These are phyloP conservation scores for Myrmecobius fasciatus DNA, from an alignment of 2,113 vertebrate genomes.

Conservation along the genomic window DNA sequence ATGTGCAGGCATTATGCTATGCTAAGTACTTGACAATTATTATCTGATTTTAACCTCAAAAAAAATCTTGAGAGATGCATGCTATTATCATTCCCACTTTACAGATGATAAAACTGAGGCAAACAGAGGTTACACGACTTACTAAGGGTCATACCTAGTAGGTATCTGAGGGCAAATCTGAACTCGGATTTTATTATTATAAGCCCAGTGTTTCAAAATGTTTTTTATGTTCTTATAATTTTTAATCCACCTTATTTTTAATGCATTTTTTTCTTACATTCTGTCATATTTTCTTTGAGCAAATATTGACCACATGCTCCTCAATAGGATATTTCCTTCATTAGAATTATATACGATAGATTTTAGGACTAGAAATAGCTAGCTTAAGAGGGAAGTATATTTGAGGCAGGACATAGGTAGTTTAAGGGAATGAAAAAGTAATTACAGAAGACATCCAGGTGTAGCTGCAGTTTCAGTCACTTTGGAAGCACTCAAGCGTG, in stretches of 20 bases:
- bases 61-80: not conserved
- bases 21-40: not conserved
- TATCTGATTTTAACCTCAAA: not conserved
- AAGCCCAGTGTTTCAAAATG: not conserved
- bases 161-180: not conserved
- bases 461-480: not conserved
- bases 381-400: conserved; percentile 40
- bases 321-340: conserved; percentile 44
- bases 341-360: not conserved
- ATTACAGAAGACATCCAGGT: not conserved
- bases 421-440: conserved; percentile 25
- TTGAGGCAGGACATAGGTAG: conserved; percentile 19
- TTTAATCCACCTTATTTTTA: not conserved
- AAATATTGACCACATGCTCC: conserved; percentile 4
- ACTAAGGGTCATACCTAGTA: not conserved
- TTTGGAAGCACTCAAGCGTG: not conserved
- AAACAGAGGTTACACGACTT: not conserved
- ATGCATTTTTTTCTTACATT: not conserved
- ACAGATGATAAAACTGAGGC: not conserved
- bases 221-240: no score
- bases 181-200: not conserved
- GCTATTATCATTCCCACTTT: not conserved
- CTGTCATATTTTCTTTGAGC: conserved; percentile 26
- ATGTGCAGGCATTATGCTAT: not conserved
- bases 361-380: conserved; percentile 14